Evolutionary conservation across 2,888 invertebrate species (phyloP), one percentile per base, ranked within the genome.

Genomic region (Mythimna loreyi): DNA sequence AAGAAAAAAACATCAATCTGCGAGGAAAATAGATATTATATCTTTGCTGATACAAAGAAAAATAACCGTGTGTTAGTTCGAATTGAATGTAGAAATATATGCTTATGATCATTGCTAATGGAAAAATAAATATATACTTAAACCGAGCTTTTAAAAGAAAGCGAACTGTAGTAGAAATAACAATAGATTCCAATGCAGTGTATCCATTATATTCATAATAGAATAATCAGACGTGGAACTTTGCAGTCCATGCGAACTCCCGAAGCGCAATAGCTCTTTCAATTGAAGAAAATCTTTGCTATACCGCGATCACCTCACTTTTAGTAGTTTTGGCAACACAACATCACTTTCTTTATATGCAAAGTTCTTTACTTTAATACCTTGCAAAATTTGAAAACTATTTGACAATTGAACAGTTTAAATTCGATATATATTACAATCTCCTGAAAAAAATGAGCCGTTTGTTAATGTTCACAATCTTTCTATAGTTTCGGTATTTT

Each of bases 1-100:
- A 45, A 40, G 43, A 72, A 72, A 75, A n/a, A 64, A 55, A 63
- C 45, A 57, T 23, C 13, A 71, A 61, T 64, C 21, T 52, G 33
- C 16, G 16, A n/a, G 25, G n/a, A 47, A 61, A 49, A 72, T 50
- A 49, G n/a, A 47, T n/a, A n/a, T n/a, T n/a, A n/a, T 53, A 47
- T 61, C 2, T 47, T 47, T 53, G 13, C 52, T 49, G 23, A 53
- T 21, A 49, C 25, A 56, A 68, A 45, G 11, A 62, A 4, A 57
- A 47, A 21, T 5, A 30, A 19, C 25, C n/a, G 19, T 62, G n/a
- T 78, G 56, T 75, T 64, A 55, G 13, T 56, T 45, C 1, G 36
- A 56, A 78, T 33, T 33, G n/a, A 50, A 77, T 11, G 45, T 45
- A 45, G 43, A 63, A 72, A 50, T 56, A 56, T 28, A 55, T 16